Base-by-base conservation (phyloP, 2,888 invertebrate genomes). In the Eupithecia inturbata region DNA sequence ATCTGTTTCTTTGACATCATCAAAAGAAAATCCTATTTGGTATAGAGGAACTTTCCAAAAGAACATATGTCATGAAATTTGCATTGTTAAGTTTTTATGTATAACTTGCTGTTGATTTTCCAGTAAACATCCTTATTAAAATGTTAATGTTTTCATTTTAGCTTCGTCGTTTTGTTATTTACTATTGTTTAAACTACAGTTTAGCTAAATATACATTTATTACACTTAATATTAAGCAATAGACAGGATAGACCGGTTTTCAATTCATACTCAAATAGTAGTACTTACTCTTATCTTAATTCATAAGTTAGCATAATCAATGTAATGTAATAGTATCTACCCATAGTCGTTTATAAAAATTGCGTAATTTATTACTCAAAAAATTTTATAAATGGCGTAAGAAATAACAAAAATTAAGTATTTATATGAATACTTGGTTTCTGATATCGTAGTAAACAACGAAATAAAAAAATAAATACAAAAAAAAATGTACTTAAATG, bases 161-260 rank as follows among this genome's bases (percentile, higher is more conserved):
- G 94, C 94, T 94, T 94, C 79, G 84, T 92, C 83, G 85, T 88
- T 92, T 93, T 70, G 88, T 93, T 90, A 80, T 82, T 84, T 77
- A 78, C 88, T 90, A 92, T 91, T 89, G 91, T 92, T 88, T 87
- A 84, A 84, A 80, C 73, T 84, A 81, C 89, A 90, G 88, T 87
- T 88, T 94, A 94, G 93, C 86, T 88, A 94, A 94, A 94, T 94
- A 94, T 94, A 94, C 84, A 88, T 88, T 92, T 91, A 89, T 91
- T 88, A 88, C 82, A 87, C 90, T 87, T 93, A 92, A 88, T 87
- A 71, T 85, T 93, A 92, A 93, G 90, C 77, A 75, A 85, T 95
- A 95, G 94, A 87, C 95, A 95, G 86, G 94, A 95, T 95, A 95
- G 92, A 92, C 94, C 94, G 93, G 95, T 94, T 95, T 95, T 95